Percentiles rank a stretch among this genome's conserved stretches.
Conservation (phyloP, 2,888 invertebrate genomes). For the Melieria crassipennis region DNA sequence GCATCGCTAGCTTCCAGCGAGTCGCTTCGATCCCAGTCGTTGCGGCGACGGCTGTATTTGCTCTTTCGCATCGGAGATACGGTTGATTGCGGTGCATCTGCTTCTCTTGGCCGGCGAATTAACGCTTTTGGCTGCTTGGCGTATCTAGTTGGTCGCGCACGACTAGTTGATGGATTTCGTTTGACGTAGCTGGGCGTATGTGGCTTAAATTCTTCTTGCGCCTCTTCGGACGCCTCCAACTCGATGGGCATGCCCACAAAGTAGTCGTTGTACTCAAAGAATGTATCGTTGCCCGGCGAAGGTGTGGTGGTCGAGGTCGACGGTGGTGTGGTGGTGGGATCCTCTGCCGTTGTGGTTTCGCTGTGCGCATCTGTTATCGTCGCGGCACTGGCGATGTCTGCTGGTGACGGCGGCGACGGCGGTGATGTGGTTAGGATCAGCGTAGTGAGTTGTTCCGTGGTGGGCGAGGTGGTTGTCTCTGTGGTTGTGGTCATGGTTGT, state of each 20-base stretch:
- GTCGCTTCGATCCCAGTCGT: not conserved
- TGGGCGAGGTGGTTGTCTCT: constrained; percentile 34
- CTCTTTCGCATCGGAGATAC: constrained; percentile 42
- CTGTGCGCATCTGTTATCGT: constrained; percentile 48
- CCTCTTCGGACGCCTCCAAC: constrained; percentile 39
- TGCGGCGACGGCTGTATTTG: constrained; percentile 49
- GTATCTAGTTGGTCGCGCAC: not conserved
- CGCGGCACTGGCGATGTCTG: constrained; percentile 41
- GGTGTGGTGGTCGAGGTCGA: constrained; percentile 41
- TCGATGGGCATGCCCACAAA: constrained; percentile 52
- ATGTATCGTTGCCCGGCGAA: constrained; percentile 48
- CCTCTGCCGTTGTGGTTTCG: constrained; percentile 43
- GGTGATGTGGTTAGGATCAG: constrained; percentile 16
- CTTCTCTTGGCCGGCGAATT: constrained; percentile 18
- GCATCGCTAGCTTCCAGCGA: not conserved
- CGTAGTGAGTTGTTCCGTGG: constrained; percentile 30
- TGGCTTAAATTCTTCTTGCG: not conserved
- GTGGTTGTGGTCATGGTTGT: constrained; percentile 39
- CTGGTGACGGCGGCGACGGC: constrained; percentile 36
- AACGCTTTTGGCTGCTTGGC: not conserved
- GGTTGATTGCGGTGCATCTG: constrained; percentile 23
- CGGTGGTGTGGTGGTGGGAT: constrained; percentile 34
- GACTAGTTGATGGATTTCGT: no score
- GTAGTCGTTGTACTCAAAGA: constrained; percentile 61
- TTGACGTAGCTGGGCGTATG: constrained; percentile 11